Evolutionary conservation across 2,113 vertebrate genomes (phyloP).

Genomic region (Parus major): DNA sequence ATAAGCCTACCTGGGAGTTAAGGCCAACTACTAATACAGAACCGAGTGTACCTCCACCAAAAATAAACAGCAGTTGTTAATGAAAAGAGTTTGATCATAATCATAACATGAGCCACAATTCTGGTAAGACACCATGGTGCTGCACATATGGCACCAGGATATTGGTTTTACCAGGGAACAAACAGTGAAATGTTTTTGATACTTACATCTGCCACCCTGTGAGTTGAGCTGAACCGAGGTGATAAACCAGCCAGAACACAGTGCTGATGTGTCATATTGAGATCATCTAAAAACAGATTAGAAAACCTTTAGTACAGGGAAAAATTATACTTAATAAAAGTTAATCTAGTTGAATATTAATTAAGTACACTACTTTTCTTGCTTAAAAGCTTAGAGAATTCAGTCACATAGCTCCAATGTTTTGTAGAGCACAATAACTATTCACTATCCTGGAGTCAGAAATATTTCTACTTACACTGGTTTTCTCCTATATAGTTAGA

Average conservation of each 20-base stretch:
- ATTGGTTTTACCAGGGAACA: background rate
- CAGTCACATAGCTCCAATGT: background rate
- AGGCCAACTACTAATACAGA: background rate
- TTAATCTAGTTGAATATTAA: background rate
- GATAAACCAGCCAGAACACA: slow-evolving; percentile 90
- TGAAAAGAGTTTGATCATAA: background rate
- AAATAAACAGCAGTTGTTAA: background rate
- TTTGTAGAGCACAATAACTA: background rate
- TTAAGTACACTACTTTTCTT: background rate
- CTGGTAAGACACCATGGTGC: background rate
- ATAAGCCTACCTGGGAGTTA: background rate
- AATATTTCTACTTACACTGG: background rate
- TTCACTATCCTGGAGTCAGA: background rate
- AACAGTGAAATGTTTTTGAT: background rate
- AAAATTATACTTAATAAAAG: slow-evolving; percentile 48
- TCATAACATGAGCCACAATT: background rate
- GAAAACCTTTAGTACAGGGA: background rate
- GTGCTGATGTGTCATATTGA: slow-evolving; percentile 93
- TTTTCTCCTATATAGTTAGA: background rate
- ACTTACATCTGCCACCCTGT: slow-evolving; percentile 94
- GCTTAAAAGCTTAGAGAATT: background rate
- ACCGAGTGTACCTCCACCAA: background rate
- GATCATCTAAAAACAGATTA: slow-evolving; percentile 83
- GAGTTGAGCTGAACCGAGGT: slow-evolving; percentile 93
- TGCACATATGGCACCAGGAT: background rate